Evolutionary conservation across 1,140 invertebrate genomes (phyloP), one percentile per base, ranked within the genome.

Genomic region (Anoplophora glabripennis): DNA sequence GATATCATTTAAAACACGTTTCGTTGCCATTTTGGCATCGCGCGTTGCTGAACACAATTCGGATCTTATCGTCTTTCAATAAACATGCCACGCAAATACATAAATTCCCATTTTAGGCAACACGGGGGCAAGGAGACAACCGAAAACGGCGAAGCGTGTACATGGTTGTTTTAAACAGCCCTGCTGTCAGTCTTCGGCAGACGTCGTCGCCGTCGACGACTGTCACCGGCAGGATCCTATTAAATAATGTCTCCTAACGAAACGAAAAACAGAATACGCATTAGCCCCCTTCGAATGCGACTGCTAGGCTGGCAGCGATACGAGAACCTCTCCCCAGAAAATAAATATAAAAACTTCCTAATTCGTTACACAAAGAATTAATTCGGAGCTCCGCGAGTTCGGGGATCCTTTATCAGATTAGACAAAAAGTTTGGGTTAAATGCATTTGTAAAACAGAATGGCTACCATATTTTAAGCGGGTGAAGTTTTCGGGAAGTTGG

Each of bases 141-240:
- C 54, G 33, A 57, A 46, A 34, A 15, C 36, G 37, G 42, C 35
- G 49, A 53, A 15, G 38, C 38, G 53, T 52, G n/a, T 5, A 28
- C n/a, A n/a, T 28, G 21, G 21, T 28, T 28, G 21, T 28, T 28
- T 28, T 28, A 28, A 28, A 28, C 48, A 37, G 54, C 44, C 21
- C 12, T 10, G 35, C 53, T 57, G 54, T 57, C 54, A 61, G 52
- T 47, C 28, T 51, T 53, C 36, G 41, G 48, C 35, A 56, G 53
- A 49, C 38, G 42, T 61, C 56, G 21, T 28, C 21, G 21, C 38
- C 36, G 41, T 45, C 53, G 44, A 57, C 57, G 44, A 55, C 62
- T 57, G 62, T 61, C 62, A 64, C 53, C 51, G 53, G 33, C 62
- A 64, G 53, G 48, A 14, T 53, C 51, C 53, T 61, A 64, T 64